phyloP scores from a whole-genome alignment of 1,140 invertebrate genomes.

The Pemphigus obesinymphae region DNA sequence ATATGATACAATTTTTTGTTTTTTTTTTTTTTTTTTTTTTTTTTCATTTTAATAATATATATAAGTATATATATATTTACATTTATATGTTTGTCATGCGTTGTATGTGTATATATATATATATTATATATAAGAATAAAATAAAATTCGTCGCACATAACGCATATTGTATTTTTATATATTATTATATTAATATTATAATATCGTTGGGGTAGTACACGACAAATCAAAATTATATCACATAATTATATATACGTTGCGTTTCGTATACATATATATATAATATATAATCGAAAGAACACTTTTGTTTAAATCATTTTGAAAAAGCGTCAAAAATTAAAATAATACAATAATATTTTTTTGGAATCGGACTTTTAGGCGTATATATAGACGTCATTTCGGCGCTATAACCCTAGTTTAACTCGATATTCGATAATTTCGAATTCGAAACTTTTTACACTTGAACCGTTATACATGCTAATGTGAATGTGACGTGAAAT shows the following conservation, averaged over 20 bases:
- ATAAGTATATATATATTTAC: neutral
- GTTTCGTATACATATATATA: neutral
- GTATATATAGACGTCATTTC: no score
- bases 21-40: neutral
- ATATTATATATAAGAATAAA: neutral
- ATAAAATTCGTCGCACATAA: neutral
- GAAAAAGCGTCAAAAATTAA: neutral
- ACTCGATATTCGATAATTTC: no score
- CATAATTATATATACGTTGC: neutral
- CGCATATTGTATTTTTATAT: no score
- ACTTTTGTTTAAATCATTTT: neutral
- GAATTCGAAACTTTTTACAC: no score
- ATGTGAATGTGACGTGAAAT: no score
- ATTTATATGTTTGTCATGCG: neutral
- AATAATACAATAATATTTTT: no score
- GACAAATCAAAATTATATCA: slow-evolving; percentile 5
- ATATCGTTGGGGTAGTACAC: neutral
- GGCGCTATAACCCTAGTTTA: no score
- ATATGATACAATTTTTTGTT: slow-evolving; percentile 5
- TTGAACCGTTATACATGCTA: no score
- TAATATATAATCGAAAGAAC: neutral
- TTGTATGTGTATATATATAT: neutral
- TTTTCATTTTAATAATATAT: neutral
- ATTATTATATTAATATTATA: neutral
- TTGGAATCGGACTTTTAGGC: no score